Evolutionary conservation across 2,888 invertebrate species (phyloP).

Genomic region (Laothoe populi): DNA sequence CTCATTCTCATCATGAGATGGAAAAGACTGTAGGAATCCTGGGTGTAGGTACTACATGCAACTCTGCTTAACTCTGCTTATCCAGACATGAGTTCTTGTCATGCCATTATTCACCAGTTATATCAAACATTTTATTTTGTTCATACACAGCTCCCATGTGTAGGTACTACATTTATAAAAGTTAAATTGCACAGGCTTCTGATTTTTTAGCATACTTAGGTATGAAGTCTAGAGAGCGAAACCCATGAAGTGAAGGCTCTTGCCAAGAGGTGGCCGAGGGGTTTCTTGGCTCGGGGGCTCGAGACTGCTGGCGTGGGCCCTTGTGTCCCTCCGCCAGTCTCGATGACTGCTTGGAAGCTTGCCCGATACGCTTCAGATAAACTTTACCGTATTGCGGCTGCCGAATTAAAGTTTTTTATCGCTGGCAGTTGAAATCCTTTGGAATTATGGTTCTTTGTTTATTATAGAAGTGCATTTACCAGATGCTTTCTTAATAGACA

Average conservation of each 20-base stretch:
- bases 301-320: constrained; percentile 55
- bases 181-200: no score
- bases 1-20: no score
- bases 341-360: constrained; percentile 72
- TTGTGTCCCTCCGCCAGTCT: constrained; percentile 48
- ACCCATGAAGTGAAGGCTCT: constrained; percentile 47
- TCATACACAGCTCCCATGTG: no score
- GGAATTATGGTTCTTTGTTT: constrained; percentile 8
- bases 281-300: constrained; percentile 56
- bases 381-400: constrained; percentile 63
- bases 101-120: background rate
- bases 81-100: no score
- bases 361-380: constrained; percentile 74
- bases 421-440: constrained; percentile 7
- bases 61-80: no score
- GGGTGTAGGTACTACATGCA: no score
- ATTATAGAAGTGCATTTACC: background rate
- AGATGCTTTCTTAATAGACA: no score
- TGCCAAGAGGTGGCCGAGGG: constrained; percentile 60
- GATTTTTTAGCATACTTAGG: constrained; percentile 15
- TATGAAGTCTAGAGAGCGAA: constrained; percentile 28
- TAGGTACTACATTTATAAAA: no score
- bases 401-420: constrained; percentile 36
- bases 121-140: background rate
- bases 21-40: no score